Percentiles rank a stretch among this genome's conserved stretches.
Conservation (phyloP, 2,888 invertebrate genomes). For the Epistrophe grossulariae region DNA sequence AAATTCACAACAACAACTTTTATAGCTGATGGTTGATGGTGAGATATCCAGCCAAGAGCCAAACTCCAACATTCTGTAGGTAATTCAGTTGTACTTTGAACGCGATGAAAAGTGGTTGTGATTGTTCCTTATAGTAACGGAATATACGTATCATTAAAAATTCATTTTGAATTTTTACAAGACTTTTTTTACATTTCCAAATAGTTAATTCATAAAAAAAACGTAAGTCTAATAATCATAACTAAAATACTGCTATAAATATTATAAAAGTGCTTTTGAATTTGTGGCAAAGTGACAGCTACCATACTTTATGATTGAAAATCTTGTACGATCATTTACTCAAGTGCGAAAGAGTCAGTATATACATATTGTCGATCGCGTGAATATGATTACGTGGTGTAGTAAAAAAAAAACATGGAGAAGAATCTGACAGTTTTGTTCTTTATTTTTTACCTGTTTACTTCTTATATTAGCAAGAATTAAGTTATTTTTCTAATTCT, state of each 20-base stretch:
- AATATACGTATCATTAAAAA: constrained; percentile 62
- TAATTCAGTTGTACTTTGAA: constrained; percentile 73
- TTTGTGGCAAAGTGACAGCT: constrained; percentile 64
- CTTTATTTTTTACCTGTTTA: constrained; percentile 36
- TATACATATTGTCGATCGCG: constrained; percentile 48
- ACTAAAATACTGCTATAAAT: constrained; percentile 25
- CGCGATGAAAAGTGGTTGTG: constrained; percentile 75
- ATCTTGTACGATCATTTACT: constrained; percentile 36
- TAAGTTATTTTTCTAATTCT: neutral
- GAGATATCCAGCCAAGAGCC: constrained; percentile 64
- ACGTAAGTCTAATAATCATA: constrained; percentile 64
- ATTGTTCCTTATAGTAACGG: constrained; percentile 68
- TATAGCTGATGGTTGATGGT: constrained; percentile 15
- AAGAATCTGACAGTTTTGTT: constrained; percentile 18
- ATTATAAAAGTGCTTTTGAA: constrained; percentile 33
- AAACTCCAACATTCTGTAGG: constrained; percentile 65
- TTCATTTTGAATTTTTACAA: constrained; percentile 53
- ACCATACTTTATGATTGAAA: constrained; percentile 31
- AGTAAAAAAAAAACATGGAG: neutral
- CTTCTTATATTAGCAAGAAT: neutral
- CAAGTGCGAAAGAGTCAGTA: constrained; percentile 62
- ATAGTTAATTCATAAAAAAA: constrained; percentile 59
- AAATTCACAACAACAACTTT: constrained; percentile 26
- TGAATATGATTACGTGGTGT: constrained; percentile 72
- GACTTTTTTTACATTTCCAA: constrained; percentile 49